These are phyloP conservation scores for Trachelus iudaicus DNA, from an alignment of 2,888 invertebrate species.

Conservation along the genomic window DNA sequence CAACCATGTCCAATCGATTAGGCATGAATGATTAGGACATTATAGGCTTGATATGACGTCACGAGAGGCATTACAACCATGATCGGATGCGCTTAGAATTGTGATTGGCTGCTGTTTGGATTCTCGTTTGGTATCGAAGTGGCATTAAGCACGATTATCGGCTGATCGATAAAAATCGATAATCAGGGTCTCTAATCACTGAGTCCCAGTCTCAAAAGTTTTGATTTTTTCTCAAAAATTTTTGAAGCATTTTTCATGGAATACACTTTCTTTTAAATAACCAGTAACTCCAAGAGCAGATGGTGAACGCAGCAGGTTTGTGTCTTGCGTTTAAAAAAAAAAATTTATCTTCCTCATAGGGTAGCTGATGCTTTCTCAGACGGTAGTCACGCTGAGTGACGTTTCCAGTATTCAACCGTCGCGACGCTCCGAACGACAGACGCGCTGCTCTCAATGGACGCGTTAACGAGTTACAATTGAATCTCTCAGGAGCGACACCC, in stretches of 20 bases:
- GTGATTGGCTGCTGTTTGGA: conserved; percentile 41
- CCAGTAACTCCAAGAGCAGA: not conserved
- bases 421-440: not conserved
- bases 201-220: too few species aligned
- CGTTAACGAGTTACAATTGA: conserved; percentile 57
- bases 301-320: not conserved
- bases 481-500: conserved; percentile 30
- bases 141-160: conserved; percentile 27
- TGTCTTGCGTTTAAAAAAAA: not conserved
- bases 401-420: not conserved
- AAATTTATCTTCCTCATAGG: not conserved
- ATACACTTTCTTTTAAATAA: too few species aligned
- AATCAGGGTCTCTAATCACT: not conserved
- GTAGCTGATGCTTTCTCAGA: not conserved
- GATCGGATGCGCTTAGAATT: conserved; percentile 27
- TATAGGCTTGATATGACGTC: too few species aligned
- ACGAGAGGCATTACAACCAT: conserved; percentile 1
- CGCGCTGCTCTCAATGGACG: conserved; percentile 38
- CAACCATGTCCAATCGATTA: conserved; percentile 15
- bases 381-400: not conserved
- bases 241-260: not conserved
- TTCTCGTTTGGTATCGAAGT: conserved; percentile 32
- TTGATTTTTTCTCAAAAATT: too few species aligned
- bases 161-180: conserved; percentile 21
- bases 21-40: conserved; percentile 27